Percentiles rank a stretch among this genome's conserved stretches.
Conservation (phyloP, 2,797 vertebrate genomes). For the Pangasius macronema region DNA sequence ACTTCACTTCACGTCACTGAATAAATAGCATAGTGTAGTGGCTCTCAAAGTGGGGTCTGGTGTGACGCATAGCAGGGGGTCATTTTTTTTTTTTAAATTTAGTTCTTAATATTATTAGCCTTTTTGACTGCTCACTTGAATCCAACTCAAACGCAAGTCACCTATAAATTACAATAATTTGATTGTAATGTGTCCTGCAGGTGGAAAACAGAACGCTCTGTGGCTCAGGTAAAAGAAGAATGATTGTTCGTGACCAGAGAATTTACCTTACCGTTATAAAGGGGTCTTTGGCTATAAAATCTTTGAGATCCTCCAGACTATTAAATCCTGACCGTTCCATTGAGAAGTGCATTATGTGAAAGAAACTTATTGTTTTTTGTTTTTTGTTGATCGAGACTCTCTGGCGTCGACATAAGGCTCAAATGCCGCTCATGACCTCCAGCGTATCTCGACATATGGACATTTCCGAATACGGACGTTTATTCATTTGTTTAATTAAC, state of each 20-base stretch:
- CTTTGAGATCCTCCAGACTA: not conserved
- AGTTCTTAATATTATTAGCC: not conserved
- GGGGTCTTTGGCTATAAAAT: not conserved
- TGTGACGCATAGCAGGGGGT: too few relatives aligned
- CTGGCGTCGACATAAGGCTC: not conserved
- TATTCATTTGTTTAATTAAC: slow-evolving; percentile 42
- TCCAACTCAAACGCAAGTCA: not conserved
- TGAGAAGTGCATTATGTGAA: not conserved
- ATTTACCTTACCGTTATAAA: not conserved
- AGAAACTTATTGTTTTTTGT: not conserved
- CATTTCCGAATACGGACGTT: slow-evolving; percentile 34
- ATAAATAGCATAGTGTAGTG: not conserved
- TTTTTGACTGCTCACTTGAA: not conserved
- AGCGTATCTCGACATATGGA: slow-evolving; percentile 45
- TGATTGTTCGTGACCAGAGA: not conserved
- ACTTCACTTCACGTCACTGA: too few relatives aligned
- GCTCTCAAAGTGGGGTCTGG: not conserved
- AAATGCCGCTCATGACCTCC: not conserved
- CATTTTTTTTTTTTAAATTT: not conserved
- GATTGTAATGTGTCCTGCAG: not conserved
- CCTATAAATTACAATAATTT: not conserved
- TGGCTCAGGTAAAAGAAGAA: not conserved
- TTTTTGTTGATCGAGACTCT: not conserved
- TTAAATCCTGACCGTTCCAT: not conserved
- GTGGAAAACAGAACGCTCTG: not conserved